Base-by-base conservation (phyloP, 2,888 invertebrate species). In the Thera britannica region DNA sequence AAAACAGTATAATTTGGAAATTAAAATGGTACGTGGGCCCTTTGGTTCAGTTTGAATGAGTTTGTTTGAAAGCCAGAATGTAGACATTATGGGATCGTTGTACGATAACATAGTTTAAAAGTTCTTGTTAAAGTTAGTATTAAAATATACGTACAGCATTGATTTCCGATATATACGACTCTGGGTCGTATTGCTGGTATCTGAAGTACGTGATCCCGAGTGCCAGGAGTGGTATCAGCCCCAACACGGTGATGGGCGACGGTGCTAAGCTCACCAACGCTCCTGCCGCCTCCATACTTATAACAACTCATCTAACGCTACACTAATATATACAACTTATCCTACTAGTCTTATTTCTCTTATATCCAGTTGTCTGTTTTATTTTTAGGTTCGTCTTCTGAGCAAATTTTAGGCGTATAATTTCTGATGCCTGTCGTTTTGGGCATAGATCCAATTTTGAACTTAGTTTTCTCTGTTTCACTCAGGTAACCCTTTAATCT, bases 101-200 rank as follows among this genome's bases (percentile, higher is more conserved):
- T 23, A 23, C 23, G 23, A 23, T 23, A 23, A 23, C 1, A 23
- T 23, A 23, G 23, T 23, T 23, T 23, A 23, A 23, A 23, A 23
- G 23, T 23, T 23, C 23, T 23, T 7, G 3, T 1, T 7, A 12
- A 23, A 51, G 48, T 7, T 23, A 23, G 23, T 51, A 23, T 51
- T 7, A 51, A 34, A 62, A 5, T 56, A 55, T 72, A 94, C 95
- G 95, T 92, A 97, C 97, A 93, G 95, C 92, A 87, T 94, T 94
- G 70, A 96, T 95, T 85, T 97, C 96, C 77, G 95, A 94, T 66
- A 97, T 95, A 84, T 96, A 96, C 41, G 96, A 96, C 89, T 98
- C 98, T 71, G 98, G 98, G 90, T 98, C 98, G 80, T 95, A 94
- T 82, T 95, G 95, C 86, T 96, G 95, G 93, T 98, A 98, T 82